These are phyloP conservation scores for Aplochiton taeniatus DNA, from an alignment of 2,797 vertebrate genomes.

Conservation along the genomic window DNA sequence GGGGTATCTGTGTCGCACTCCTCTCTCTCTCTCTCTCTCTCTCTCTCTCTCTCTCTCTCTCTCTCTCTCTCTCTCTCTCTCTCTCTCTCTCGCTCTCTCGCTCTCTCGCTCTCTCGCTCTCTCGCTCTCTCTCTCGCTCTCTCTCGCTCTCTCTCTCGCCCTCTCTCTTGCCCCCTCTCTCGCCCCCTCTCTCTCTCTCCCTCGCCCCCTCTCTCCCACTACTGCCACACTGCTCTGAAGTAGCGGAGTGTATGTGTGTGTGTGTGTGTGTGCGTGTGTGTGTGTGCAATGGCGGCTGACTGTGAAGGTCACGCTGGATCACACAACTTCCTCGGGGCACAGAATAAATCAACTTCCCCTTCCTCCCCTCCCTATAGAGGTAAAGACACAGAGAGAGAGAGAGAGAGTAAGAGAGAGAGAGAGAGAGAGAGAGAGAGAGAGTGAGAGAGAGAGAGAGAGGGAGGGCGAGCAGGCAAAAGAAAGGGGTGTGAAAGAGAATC, in stretches of 20 bases:
- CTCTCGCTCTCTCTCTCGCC: constrained; percentile 42
- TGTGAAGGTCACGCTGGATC: constrained; percentile 98
- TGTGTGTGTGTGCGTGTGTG: constrained; percentile 19
- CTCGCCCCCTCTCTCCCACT: constrained; percentile 26
- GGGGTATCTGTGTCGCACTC: constrained; percentile 53
- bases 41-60: constrained; percentile 38
- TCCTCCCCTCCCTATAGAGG: constrained; percentile 57
- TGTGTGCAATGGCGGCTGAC: constrained; percentile 76
- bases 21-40: constrained; percentile 47
- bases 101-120: constrained; percentile 46
- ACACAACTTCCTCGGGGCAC: constrained; percentile 98
- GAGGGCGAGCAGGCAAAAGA: constrained; percentile 54
- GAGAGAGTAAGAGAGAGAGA: constrained; percentile 52
- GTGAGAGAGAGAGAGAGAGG: constrained; percentile 2
- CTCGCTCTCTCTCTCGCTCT: constrained; percentile 38
- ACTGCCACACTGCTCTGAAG: constrained; percentile 36
- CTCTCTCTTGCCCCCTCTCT: constrained; percentile 28
- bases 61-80: constrained; percentile 43
- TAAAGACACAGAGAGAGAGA: constrained; percentile 52
- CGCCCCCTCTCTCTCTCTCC: constrained; percentile 41
- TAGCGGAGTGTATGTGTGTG: constrained; percentile 3
- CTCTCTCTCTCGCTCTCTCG: constrained; percentile 25
- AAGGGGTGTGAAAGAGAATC: constrained; percentile 59
- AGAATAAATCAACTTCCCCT: constrained; percentile 97
- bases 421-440: constrained; percentile 51